Base-by-base conservation (phyloP, 2,113 vertebrate genomes). In the Melospiza melodia region DNA sequence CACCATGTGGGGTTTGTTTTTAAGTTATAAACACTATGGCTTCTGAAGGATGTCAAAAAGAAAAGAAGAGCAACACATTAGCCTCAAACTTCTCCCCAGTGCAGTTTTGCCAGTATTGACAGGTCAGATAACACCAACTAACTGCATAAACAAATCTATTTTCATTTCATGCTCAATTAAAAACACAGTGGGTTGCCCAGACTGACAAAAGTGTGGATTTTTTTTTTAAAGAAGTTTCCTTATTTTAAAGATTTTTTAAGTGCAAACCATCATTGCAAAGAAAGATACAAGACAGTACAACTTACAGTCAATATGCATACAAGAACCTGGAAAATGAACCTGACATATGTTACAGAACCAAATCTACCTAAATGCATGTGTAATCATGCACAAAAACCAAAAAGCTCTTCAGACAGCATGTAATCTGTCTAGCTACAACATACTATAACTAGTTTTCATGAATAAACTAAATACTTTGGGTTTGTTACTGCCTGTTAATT, bases 81-180 rank as follows among this genome's bases (percentile, higher is more conserved):
- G 74, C 52, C 49, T 81, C 71, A 68, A 88, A 84, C 54, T 79
- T 85, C 52, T 21, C 15, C 48, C 54, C 65, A 54, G 0, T 27
- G 43, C 5, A 14, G 61, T 89, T 78, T 44, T 91, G 54, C 23
- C 43, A 66, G 27, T 86, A 96, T 14, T 39, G 78, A 93, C 58
- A 90, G 55, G 43, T 25, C 2, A 4, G 55, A 78, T 57, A 90
- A 84, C 48, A 84, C 33, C 71, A 75, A 71, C 55, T 62, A 62
- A 75, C 35, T 61, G 49, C 81, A 55, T 80, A 96, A 92, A 96
- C 65, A 95, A 95, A 96, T 93, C 84, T 87, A 84, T 79, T 93
- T 91, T 92, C 43, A 95, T 95, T 96, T 95, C 91, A 95, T 63
- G 86, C 83, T 91, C 86, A 95, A 79, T 95, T 97, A 86, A 96